A percentile compares a stretch with the other conserved stretches of the same genome.
phyloP scores from a whole-genome alignment of 2,888 invertebrate species.

The Norana najaformis region DNA sequence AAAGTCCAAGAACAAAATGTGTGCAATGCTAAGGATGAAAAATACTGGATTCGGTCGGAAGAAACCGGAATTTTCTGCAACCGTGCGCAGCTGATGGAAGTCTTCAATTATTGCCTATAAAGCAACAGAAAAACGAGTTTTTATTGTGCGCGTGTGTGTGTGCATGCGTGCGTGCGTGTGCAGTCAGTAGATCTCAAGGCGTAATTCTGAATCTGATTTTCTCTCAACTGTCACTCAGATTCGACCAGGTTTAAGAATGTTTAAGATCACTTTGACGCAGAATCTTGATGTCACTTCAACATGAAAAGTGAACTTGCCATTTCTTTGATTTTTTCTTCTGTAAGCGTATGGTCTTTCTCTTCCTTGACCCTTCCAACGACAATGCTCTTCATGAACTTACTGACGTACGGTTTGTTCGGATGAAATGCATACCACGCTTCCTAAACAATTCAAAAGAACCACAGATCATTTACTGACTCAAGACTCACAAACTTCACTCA shows the following conservation, averaged over 20 bases:
- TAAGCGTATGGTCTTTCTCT: not conserved
- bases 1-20: slow-evolving; percentile 21
- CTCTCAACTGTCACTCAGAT: no score
- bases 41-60: not conserved
- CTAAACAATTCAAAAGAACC: slow-evolving; percentile 42
- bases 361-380: slow-evolving; percentile 47
- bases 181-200: no score
- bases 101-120: slow-evolving; percentile 47
- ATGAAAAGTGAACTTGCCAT: not conserved
- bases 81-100: slow-evolving; percentile 51
- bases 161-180: no score
- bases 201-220: no score
- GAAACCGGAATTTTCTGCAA: slow-evolving; percentile 51
- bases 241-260: no score
- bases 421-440: slow-evolving; percentile 58
- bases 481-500: not conserved
- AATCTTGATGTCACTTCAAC: not conserved
- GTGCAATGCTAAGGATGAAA: slow-evolving; percentile 16
- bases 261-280: no score
- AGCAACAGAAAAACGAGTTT: not conserved
- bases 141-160: no score
- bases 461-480: not conserved
- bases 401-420: slow-evolving; percentile 51
- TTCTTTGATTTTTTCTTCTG: slow-evolving; percentile 27
- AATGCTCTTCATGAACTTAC: slow-evolving; percentile 53